These are phyloP conservation scores for Lasioglossum figueresi DNA, from an alignment of 2,888 invertebrate genomes.

Conservation along the genomic window DNA sequence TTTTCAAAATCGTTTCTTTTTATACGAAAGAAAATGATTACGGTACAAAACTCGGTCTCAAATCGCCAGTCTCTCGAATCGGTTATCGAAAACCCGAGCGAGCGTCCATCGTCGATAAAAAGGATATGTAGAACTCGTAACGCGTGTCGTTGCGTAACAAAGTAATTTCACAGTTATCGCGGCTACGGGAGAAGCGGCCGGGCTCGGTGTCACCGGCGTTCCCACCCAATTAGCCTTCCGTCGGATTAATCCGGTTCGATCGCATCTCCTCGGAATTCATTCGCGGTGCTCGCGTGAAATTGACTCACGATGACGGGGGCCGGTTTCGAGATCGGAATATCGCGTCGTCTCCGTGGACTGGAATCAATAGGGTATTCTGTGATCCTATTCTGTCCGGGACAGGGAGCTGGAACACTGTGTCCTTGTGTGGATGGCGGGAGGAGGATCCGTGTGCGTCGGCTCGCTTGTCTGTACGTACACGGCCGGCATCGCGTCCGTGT, in stretches of 20 bases:
- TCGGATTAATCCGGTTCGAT: constrained; percentile 18
- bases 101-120: not conserved
- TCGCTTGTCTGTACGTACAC: not conserved
- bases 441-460: not conserved
- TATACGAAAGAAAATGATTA: too few species aligned
- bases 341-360: constrained; percentile 28
- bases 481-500: constrained; percentile 23
- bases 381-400: not conserved
- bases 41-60: too few species aligned
- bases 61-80: too few species aligned
- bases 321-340: constrained; percentile 45
- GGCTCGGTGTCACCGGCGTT: not conserved
- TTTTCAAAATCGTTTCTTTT: too few species aligned
- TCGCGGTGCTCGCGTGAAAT: constrained; percentile 28
- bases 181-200: not conserved
- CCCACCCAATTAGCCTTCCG: constrained; percentile 10
- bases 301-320: constrained; percentile 22
- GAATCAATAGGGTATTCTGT: constrained; percentile 48
- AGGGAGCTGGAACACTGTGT: not conserved
- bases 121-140: not conserved
- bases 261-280: constrained; percentile 27
- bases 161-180: not conserved
- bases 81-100: not conserved
- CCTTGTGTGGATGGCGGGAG: not conserved
- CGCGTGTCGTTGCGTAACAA: not conserved